Conservation (phyloP, 2,888 invertebrate species). For the Ornithoptera priamus region DNA sequence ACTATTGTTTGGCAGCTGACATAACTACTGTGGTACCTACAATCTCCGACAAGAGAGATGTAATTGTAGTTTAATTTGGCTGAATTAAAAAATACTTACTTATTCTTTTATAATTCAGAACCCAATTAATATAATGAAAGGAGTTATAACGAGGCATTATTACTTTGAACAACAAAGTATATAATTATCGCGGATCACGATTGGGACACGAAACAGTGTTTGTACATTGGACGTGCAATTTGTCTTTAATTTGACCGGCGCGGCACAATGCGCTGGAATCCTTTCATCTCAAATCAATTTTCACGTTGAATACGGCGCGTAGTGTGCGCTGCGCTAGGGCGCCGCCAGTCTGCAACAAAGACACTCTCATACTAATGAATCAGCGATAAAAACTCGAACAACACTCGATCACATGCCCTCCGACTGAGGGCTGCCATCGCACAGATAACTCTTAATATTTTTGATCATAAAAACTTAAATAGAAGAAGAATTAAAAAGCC, state of each 20-base stretch:
- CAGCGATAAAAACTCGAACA: conserved; percentile 75
- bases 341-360: conserved; percentile 64
- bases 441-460: neutral
- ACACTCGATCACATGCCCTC: conserved; percentile 70
- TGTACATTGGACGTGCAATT: conserved; percentile 43
- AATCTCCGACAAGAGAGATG: too few species aligned
- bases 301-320: conserved; percentile 54
- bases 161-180: conserved; percentile 8
- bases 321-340: conserved; percentile 44
- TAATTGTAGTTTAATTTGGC: too few species aligned
- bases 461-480: neutral
- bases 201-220: conserved; percentile 33
- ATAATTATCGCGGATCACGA: conserved; percentile 17
- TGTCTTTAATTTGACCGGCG: conserved; percentile 46
- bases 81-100: neutral
- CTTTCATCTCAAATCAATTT: conserved; percentile 68
- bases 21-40: too few species aligned
- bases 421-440: conserved; percentile 53
- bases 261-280: conserved; percentile 44
- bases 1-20: too few species aligned
- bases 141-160: conserved; percentile 8
- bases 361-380: conserved; percentile 77
- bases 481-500: too few species aligned
- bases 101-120: neutral
- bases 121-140: conserved; percentile 4